Base-by-base conservation (phyloP, 2,797 vertebrate genomes). In the Pampus argenteus region DNA sequence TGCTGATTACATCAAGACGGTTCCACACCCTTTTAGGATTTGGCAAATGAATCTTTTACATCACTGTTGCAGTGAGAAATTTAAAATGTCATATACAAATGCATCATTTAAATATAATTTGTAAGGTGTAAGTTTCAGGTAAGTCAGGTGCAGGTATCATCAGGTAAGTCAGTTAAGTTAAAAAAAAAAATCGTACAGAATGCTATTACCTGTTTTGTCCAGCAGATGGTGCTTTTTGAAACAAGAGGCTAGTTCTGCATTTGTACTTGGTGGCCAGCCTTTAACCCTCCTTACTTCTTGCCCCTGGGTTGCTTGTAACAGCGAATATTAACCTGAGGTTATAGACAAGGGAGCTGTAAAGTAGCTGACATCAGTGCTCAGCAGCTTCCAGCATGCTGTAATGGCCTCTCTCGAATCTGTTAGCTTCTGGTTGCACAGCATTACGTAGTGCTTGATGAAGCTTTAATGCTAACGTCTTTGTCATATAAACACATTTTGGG, bases 181-280 rank as follows among this genome's bases (percentile, higher is more conserved):
- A 1, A 29, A 17, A 52, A 34, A n/a, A 31, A 36, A 17, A 44
- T 44, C 18, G 8, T 28, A 56, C 14, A 64, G 20, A 49, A 29
- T 82, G 82, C 55, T 57, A 45, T 67, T 82, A 54, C 64, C 47
- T 50, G 1, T 48, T 76, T 57, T 51, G 52, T 76, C 93, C 94
- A 94, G 90, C 86, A 94, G 94, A 82, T 87, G 94, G 90, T 60
- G 86, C 88, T 75, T 88, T 70, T 76, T 60, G 62, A 86, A 89
- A 64, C 58, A 76, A 77, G 49, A 31, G 23, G 18, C 23, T 60
- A 44, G 59, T 29, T 80, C 25, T 80, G 71, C 36, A 5, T 71
- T 48, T 54, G 56, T 26, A 44, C 62, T 77, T 36, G 20, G 70
- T 82, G 88, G 74, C 70, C 81, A 71, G 58, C 56, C 62, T 80